Evolutionary conservation across 2,113 vertebrate species (phyloP).

Genomic region (Mus musculus): GRCm39 chrX:41315501-41316000

Average conservation of each 20-base stretch:
- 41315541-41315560: constrained; percentile 35
- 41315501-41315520: background rate
- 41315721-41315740: constrained; percentile 99
- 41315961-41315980: constrained; percentile 10
- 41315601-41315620: constrained; percentile 42
- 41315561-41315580: constrained; percentile 15
- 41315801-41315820: constrained; percentile 20
- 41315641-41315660: constrained; percentile 77
- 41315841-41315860: constrained; percentile 50
- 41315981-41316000: background rate
- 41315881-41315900: background rate
- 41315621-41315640: constrained; percentile 45
- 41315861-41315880: constrained; percentile 30
- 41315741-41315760: constrained; percentile 82
- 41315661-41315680: constrained; percentile 99
- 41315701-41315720: constrained; percentile 99
- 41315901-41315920: background rate
- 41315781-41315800: background rate
- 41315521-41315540: background rate
- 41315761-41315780: background rate
- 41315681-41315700: constrained; percentile 99
- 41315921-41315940: constrained; percentile 15
- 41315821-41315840: background rate
- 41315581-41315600: constrained; percentile 9
- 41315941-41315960: constrained; percentile 43